Evolutionary conservation across 2,797 vertebrate species (phyloP).

Genomic region (Cryptoblepharus egeriae): DNA sequence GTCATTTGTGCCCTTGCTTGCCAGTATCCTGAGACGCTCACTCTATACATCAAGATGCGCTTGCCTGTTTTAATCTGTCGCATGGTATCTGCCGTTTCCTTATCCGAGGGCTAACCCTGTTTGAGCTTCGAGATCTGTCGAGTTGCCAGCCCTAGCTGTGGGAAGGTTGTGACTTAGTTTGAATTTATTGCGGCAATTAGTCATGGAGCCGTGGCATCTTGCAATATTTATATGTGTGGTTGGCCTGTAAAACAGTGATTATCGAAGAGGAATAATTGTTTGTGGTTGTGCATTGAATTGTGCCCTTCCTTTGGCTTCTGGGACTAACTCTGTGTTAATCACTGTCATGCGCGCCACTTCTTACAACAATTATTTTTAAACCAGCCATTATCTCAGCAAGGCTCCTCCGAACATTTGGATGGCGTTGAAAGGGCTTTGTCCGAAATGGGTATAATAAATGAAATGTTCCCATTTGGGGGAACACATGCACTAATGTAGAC

Average conservation of each 20-base stretch:
- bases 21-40: not conserved
- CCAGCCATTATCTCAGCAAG: slow-evolving; percentile 56
- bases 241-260: slow-evolving; percentile 72
- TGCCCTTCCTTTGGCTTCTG: slow-evolving; percentile 56
- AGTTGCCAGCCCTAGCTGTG: slow-evolving; percentile 53
- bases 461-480: no score
- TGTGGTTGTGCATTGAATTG: slow-evolving; percentile 56
- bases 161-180: slow-evolving; percentile 46
- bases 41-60: not conserved
- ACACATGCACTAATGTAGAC: no score
- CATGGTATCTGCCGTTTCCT: slow-evolving; percentile 27
- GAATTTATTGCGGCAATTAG: slow-evolving; percentile 72
- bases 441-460: not conserved
- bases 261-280: slow-evolving; percentile 73
- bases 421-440: not conserved
- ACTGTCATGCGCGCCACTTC: slow-evolving; percentile 42
- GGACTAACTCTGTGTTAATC: slow-evolving; percentile 55
- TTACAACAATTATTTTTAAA: slow-evolving; percentile 49
- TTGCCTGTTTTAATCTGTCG: not conserved
- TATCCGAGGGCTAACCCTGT: slow-evolving; percentile 33
- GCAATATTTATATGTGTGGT: slow-evolving; percentile 70
- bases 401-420: not conserved
- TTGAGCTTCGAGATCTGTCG: slow-evolving; percentile 34
- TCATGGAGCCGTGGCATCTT: slow-evolving; percentile 58
- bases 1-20: not conserved